Percentiles rank a stretch among this genome's conserved stretches.
Evolutionary conservation across 64 coral and sea anemone genomes (phyloP).

Genomic region (Platygyra sinensis): DNA sequence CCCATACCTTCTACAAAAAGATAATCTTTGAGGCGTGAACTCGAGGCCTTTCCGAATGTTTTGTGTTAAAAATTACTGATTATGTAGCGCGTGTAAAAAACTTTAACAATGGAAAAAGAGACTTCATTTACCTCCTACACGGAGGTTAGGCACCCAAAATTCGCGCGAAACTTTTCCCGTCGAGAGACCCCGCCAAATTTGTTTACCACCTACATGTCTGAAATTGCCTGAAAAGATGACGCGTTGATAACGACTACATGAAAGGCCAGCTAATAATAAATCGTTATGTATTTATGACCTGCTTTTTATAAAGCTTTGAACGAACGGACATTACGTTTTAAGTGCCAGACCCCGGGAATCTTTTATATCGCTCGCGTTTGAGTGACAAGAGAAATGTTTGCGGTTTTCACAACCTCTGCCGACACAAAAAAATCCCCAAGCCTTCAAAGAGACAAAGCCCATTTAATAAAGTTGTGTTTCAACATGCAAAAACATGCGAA

Average conservation of each 20-base stretch:
- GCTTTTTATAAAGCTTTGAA: not conserved
- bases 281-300: not conserved
- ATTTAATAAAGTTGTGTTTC: conserved; percentile 2
- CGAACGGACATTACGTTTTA: not conserved
- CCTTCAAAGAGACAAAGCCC: conserved; percentile 4
- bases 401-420: conserved; percentile 3
- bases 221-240: not conserved
- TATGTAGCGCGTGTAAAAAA: not conserved
- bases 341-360: not conserved
- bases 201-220: not conserved
- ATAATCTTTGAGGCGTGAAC: not conserved
- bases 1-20: not conserved
- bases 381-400: conserved; percentile 26
- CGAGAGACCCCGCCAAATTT: not conserved
- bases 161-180: conserved; percentile 5
- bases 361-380: not conserved
- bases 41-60: not conserved
- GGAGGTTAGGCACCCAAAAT: conserved; percentile 3
- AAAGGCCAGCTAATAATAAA: not conserved
- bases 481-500: not conserved
- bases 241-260: not conserved
- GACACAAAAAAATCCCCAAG: conserved; percentile 26
- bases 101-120: conserved; percentile 3
- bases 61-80: conserved; percentile 28
- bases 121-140: not conserved